Conservation (phyloP, 2,888 invertebrate species). For the Balanococcus diminutus region DNA sequence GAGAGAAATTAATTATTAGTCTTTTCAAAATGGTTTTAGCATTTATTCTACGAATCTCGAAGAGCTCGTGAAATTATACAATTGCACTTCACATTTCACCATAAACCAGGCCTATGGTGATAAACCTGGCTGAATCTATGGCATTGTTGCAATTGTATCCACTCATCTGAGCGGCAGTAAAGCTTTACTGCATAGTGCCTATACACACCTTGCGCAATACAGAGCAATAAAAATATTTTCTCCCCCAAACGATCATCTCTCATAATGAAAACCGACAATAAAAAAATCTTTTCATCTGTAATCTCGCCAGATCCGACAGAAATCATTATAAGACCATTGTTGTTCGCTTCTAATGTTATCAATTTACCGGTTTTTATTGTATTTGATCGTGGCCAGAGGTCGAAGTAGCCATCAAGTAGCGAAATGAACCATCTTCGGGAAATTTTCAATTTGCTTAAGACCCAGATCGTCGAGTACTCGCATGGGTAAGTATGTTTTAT, state of each 20-base stretch:
- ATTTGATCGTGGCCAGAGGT: background rate
- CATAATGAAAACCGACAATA: background rate
- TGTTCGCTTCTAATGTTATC: background rate
- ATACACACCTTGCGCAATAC: background rate
- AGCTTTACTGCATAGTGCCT: background rate
- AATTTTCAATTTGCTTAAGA: background rate
- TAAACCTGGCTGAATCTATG: background rate
- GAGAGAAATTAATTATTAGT: background rate
- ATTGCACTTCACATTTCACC: background rate
- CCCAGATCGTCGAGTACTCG: background rate
- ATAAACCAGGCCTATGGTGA: background rate
- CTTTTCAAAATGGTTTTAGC: background rate
- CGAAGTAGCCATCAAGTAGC: background rate
- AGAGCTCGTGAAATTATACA: background rate
- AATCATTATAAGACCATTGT: background rate
- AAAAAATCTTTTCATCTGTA: background rate
- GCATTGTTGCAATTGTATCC: constrained; percentile 1
- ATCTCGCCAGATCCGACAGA: background rate
- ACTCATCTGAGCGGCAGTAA: background rate
- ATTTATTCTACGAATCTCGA: background rate
- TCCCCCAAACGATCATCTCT: background rate
- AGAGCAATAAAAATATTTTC: background rate
- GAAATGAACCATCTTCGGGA: background rate
- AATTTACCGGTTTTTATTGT: constrained; percentile 26
- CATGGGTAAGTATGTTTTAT: too few relatives aligned